These are phyloP conservation scores for Mycetomoellerius zeteki DNA, from an alignment of 1,140 invertebrate species.

Conservation along the genomic window DNA sequence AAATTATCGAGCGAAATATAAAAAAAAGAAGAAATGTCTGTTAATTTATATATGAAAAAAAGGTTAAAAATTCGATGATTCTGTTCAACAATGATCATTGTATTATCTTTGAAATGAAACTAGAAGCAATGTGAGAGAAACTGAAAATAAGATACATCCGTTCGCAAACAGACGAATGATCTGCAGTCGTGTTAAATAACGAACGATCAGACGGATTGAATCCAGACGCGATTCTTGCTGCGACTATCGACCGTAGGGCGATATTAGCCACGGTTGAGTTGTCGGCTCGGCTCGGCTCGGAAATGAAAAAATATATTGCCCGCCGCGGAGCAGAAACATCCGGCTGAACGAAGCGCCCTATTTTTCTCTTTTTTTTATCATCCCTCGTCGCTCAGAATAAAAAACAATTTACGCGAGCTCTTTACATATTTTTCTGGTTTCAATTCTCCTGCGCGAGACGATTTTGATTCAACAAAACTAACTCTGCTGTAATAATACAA, in stretches of 20 bases:
- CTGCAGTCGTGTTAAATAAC: conserved; percentile 28
- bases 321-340: conserved; percentile 43
- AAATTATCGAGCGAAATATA: background rate
- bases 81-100: background rate
- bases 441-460: background rate
- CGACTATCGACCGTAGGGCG: conserved; percentile 48
- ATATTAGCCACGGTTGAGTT: conserved; percentile 54
- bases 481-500: background rate
- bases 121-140: background rate
- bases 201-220: conserved; percentile 44
- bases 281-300: conserved; percentile 15
- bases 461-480: background rate
- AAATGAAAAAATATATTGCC: conserved; percentile 63
- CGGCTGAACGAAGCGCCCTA: conserved; percentile 27
- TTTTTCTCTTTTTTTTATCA: conserved; percentile 20
- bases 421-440: conserved; percentile 32
- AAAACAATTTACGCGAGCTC: conserved; percentile 44
- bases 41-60: background rate
- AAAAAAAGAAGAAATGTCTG: background rate
- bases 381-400: conserved; percentile 9
- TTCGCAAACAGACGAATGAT: conserved; percentile 12
- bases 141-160: conserved; percentile 5
- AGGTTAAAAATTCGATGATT: background rate
- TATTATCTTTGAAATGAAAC: background rate
- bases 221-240: conserved; percentile 38